These are phyloP conservation scores for Lumbricus terrestris DNA, from an alignment of 2,888 invertebrate species.

Conservation along the genomic window DNA sequence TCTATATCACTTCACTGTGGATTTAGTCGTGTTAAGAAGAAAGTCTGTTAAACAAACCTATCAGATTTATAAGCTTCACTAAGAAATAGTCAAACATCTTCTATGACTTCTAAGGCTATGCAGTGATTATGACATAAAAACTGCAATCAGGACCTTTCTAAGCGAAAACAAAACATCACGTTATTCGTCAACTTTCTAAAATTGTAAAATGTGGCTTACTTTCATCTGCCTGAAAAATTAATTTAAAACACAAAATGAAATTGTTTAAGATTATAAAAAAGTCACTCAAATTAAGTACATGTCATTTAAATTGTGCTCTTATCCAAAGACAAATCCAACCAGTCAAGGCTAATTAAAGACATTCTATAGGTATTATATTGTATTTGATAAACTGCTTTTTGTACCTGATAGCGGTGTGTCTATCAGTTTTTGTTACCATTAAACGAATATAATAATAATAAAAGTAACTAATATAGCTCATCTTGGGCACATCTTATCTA, in stretches of 20 bases:
- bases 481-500: neutral
- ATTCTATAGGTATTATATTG: too few relatives aligned
- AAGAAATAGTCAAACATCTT: neutral
- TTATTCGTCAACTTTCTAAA: neutral
- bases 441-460: too few relatives aligned
- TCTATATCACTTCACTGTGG: neutral
- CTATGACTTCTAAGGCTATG: too few relatives aligned
- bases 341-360: too few relatives aligned
- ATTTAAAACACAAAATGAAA: neutral
- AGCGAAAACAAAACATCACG: neutral
- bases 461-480: neutral
- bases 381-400: too few relatives aligned
- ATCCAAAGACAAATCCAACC: too few relatives aligned
- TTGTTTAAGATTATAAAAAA: neutral
- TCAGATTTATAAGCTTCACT: neutral
- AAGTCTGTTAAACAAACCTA: too few relatives aligned
- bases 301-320: too few relatives aligned
- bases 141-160: neutral
- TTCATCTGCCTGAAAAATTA: neutral
- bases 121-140: neutral
- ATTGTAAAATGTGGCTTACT: neutral
- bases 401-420: too few relatives aligned
- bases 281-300: neutral
- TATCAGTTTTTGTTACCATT: too few relatives aligned
- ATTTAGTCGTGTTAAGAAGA: neutral